Conservation (phyloP, 1,140 invertebrate species). For the Metopolophium dirhodum region DNA sequence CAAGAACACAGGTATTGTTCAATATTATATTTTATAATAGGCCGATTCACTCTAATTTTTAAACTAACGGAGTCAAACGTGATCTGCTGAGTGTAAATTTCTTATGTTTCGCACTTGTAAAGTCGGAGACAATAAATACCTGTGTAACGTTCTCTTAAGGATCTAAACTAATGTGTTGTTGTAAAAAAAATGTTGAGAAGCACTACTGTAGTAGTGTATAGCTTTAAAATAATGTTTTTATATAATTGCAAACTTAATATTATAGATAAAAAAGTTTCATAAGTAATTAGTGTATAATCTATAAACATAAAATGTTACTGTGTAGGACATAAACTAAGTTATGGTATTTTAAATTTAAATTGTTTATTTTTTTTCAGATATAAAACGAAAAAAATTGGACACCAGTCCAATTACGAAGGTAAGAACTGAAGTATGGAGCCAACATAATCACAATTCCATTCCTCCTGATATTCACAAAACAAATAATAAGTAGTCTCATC, state of each 20-base stretch:
- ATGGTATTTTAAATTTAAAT: not conserved
- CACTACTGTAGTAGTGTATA: no score
- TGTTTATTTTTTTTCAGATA: slow-evolving; percentile 31
- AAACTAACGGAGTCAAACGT: no score
- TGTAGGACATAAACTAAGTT: not conserved
- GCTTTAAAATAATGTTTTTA: not conserved
- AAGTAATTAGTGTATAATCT: not conserved
- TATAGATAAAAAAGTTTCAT: not conserved
- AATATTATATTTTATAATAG: no score
- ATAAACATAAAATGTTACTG: not conserved
- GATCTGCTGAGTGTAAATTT: no score
- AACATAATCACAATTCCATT: slow-evolving; percentile 53
- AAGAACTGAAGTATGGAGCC: slow-evolving; percentile 50
- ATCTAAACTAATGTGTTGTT: no score
- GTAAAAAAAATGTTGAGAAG: no score
- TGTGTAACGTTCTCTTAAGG: no score
- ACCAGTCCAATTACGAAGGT: slow-evolving; percentile 56
- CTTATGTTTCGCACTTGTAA: no score
- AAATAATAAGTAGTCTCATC: slow-evolving; percentile 52
- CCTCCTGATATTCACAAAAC: slow-evolving; percentile 52
- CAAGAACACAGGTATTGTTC: no score
- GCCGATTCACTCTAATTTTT: no score
- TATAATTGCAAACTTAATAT: not conserved
- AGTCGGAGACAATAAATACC: no score
- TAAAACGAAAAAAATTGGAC: slow-evolving; percentile 53